A percentile compares a stretch with the other conserved stretches of the same genome.
phyloP scores from a whole-genome alignment of 1,140 invertebrate species.

The Sitodiplosis mosellana region DNA sequence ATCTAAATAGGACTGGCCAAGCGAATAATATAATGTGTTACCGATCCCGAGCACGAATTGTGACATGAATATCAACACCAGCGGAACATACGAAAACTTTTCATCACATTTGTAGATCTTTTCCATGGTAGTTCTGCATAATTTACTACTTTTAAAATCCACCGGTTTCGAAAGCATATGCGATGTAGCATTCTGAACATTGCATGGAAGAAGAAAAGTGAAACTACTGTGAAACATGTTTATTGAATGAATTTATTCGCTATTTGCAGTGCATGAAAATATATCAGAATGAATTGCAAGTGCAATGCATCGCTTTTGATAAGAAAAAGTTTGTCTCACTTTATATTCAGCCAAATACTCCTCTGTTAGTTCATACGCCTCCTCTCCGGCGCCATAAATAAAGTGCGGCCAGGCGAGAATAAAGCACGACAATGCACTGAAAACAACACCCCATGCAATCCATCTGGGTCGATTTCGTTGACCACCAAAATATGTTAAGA shows the following conservation, averaged over 20 bases:
- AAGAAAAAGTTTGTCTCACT: slow-evolving; percentile 13
- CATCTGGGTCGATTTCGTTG: slow-evolving; percentile 32
- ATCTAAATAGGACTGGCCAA: slow-evolving; percentile 42
- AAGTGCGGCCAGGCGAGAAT: slow-evolving; percentile 39
- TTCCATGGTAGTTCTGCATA: neutral
- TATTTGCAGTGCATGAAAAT: too few relatives aligned
- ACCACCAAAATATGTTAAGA: slow-evolving; percentile 32
- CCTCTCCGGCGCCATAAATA: slow-evolving; percentile 35
- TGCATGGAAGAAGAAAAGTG: too few relatives aligned
- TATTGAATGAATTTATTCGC: too few relatives aligned
- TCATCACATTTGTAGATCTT: slow-evolving; percentile 15
- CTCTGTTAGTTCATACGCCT: slow-evolving; percentile 20
- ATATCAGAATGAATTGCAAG: too few relatives aligned
- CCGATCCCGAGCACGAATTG: slow-evolving; percentile 44
- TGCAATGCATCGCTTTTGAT: too few relatives aligned
- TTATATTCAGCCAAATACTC: too few relatives aligned
- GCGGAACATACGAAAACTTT: slow-evolving; percentile 25
- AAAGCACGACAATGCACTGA: slow-evolving; percentile 34
- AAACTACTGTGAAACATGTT: too few relatives aligned
- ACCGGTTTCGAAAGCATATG: neutral
- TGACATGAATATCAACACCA: slow-evolving; percentile 36
- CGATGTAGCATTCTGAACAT: too few relatives aligned
- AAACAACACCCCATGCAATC: slow-evolving; percentile 34
- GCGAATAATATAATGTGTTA: slow-evolving; percentile 36
- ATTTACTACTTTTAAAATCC: neutral